Base-by-base conservation (phyloP, 92 coral and sea anemone genomes). In the Phenganax marumi region DNA sequence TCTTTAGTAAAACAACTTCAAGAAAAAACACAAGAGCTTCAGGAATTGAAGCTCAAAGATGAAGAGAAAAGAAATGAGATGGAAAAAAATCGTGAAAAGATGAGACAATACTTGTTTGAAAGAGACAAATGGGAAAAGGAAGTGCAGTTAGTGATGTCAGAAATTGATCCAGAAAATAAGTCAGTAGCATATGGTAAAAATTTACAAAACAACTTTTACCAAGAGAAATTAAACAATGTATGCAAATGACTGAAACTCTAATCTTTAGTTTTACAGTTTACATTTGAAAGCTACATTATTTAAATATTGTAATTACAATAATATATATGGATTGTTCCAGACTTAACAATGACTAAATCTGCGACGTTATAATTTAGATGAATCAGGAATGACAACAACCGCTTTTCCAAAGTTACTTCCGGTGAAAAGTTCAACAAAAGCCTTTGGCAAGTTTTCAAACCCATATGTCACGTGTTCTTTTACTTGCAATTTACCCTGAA, bases 361-460 rank as follows among this genome's bases (percentile, higher is more conserved):
- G 22, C 22, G 10, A 66, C 23, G 14, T 23, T 66, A 66, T 18
- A 66, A 66, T 66, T 66, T 66, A 6, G 72, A 66, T 21, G 48
- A 25, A 33, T 66, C 17, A 66, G 49, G 8, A 2, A 66, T 49
- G 3, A 66, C 25, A 66, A 78, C 72, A 61, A 63, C 86, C 10
- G 86, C 70, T 82, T 82, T 82, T 0, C 86, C 86, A 82, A 82
- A 82, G 79, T 82, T 82, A 62, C 65, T 79, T 17, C 86, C 79
- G 16, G 86, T 70, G 51, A 82, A 72, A 22, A 82, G 58, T 62
- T 82, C 85, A 47, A 82, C 57, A 10, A 82, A 82, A 23, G 85
- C 85, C 60, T 82, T 82, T 82, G 85, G 85, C 14, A 82, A 70
- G 60, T 82, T 82, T 52, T 82, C 85, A 82, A 82, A 82, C 18